phyloP scores from a whole-genome alignment of 2,888 invertebrate species.

The Drosophila siamana region DNA sequence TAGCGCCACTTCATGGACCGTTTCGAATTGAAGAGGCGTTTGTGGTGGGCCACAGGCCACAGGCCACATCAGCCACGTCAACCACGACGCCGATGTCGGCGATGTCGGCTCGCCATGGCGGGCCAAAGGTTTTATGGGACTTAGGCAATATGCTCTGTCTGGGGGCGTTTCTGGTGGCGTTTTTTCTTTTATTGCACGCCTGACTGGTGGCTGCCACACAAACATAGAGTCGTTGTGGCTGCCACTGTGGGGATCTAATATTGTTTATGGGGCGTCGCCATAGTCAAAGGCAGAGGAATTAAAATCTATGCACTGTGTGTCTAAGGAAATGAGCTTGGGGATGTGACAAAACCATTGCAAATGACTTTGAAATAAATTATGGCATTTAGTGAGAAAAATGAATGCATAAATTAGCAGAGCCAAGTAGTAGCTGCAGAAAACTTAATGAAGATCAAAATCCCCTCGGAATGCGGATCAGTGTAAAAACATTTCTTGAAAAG shows the following conservation, averaged over 20 bases:
- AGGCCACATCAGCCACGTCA: background rate
- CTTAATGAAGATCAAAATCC: conserved; percentile 23
- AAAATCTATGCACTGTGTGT: conserved; percentile 59
- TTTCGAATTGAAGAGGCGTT: conserved; percentile 73
- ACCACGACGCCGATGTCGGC: background rate
- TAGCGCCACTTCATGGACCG: conserved; percentile 78
- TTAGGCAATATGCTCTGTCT: conserved; percentile 50
- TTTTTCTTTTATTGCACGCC: conserved; percentile 55
- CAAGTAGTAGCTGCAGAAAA: conserved; percentile 17
- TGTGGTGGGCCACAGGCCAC: conserved; percentile 39
- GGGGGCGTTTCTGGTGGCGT: conserved; percentile 39
- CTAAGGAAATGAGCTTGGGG: conserved; percentile 8
- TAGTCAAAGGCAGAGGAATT: conserved; percentile 73
- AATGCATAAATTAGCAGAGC: conserved; percentile 63
- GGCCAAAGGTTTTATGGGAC: conserved; percentile 65
- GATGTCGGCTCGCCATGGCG: conserved; percentile 33
- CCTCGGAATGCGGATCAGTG: too few relatives aligned
- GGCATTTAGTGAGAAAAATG: conserved; percentile 78
- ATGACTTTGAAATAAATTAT: conserved; percentile 74
- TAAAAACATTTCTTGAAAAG: conserved; percentile 14
- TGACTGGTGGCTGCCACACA: conserved; percentile 36
- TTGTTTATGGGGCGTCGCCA: conserved; percentile 78
- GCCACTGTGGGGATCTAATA: conserved; percentile 65
- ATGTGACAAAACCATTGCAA: conserved; percentile 52
- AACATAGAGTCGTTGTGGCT: conserved; percentile 32